Percentiles rank a stretch among this genome's conserved stretches.
phyloP scores from a whole-genome alignment of 1,140 invertebrate species.

The Mycetomoellerius zeteki region DNA sequence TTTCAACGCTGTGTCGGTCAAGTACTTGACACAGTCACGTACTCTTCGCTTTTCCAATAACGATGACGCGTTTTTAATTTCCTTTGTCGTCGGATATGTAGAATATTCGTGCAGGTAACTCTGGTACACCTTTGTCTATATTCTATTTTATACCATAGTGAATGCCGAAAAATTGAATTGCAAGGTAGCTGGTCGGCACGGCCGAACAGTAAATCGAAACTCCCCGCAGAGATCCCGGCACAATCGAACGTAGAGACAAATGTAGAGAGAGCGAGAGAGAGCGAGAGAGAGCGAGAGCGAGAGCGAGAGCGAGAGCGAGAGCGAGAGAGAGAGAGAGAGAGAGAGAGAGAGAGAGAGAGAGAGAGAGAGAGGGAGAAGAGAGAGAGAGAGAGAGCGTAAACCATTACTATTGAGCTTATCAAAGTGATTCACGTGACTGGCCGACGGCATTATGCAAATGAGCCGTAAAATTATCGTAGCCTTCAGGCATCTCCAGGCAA shows the following conservation, averaged over 20 bases:
- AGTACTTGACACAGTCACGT: background rate
- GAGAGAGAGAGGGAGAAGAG: background rate
- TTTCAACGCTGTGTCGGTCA: background rate
- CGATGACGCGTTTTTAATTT: slow-evolving; percentile 42
- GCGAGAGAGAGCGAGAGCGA: background rate
- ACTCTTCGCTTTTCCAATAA: slow-evolving; percentile 31
- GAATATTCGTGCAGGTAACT: slow-evolving; percentile 15
- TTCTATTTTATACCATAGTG: slow-evolving; percentile 37
- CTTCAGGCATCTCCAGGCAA: slow-evolving; percentile 63
- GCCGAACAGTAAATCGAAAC: slow-evolving; percentile 47
- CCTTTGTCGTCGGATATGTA: slow-evolving; percentile 10
- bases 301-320: slow-evolving; percentile 17
- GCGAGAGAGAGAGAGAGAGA: background rate
- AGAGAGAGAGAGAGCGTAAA: slow-evolving; percentile 58
- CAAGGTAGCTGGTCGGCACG: background rate
- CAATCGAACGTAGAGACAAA: slow-evolving; percentile 57
- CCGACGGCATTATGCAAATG: slow-evolving; percentile 72
- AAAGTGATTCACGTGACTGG: slow-evolving; percentile 74
- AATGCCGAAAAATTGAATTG: slow-evolving; percentile 56
- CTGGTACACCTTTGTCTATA: slow-evolving; percentile 24
- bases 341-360: too few species aligned
- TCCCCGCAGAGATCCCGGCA: slow-evolving; percentile 25
- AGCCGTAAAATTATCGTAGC: slow-evolving; percentile 73
- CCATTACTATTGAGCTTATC: slow-evolving; percentile 75
- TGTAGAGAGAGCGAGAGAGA: background rate